These are phyloP conservation scores for Platypus cylindrus DNA, from an alignment of 2,888 invertebrate species.

Conservation along the genomic window DNA sequence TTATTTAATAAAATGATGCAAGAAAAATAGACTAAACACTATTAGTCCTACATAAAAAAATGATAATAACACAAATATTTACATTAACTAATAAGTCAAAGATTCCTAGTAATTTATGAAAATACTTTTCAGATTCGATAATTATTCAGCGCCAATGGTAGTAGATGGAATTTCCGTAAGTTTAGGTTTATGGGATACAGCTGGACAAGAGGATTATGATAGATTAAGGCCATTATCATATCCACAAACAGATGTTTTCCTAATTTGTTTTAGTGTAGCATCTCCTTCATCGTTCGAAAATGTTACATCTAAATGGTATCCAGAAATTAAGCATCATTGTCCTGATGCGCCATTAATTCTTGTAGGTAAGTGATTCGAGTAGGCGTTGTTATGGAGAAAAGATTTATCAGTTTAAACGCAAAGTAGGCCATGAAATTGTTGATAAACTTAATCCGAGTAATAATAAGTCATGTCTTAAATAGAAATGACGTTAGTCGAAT, in stretches of 20 bases:
- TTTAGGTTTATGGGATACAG: conserved; percentile 95
- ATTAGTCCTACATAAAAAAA: too few relatives aligned
- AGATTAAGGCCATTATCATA: conserved; percentile 90
- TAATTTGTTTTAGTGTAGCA: conserved; percentile 98
- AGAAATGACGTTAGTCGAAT: too few relatives aligned
- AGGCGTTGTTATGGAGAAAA: too few relatives aligned
- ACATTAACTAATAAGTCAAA: too few relatives aligned
- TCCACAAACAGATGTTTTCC: conserved; percentile 98
- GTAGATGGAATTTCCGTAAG: conserved; percentile 96
- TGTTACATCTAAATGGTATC: conserved; percentile 99
- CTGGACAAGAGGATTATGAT: conserved; percentile 94
- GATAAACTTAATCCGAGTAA: too few relatives aligned
- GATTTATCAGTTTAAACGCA: too few relatives aligned
- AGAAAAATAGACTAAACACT: too few relatives aligned
- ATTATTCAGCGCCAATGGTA: conserved; percentile 97
- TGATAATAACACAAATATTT: too few relatives aligned
- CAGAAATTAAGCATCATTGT: conserved; percentile 99
- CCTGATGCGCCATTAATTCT: conserved; percentile 98
- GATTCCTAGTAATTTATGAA: not conserved
- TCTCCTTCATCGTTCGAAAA: conserved; percentile 99
- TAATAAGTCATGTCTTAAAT: too few relatives aligned
- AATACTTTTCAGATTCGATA: conserved; percentile 70
- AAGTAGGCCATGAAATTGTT: too few relatives aligned
- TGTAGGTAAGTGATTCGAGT: conserved; percentile 58
- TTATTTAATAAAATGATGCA: too few relatives aligned